Conservation (phyloP, 2,113 vertebrate species). For the Emydocephalus ijimae region DNA sequence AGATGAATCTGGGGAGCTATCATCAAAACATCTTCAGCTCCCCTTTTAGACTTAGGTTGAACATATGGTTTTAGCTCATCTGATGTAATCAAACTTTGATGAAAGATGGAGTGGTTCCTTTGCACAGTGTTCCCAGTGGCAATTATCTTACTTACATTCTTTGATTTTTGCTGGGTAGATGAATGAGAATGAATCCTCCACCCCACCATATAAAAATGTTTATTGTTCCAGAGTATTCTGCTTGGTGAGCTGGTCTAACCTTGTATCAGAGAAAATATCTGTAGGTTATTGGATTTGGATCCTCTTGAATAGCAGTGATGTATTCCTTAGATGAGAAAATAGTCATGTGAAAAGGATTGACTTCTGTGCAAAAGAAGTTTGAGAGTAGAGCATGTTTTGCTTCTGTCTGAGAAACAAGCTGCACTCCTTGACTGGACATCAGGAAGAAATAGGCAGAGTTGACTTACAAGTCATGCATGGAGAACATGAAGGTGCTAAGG, state of each 20-base stretch:
- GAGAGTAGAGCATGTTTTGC: not conserved
- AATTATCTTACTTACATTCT: not conserved
- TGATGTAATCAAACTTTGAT: not conserved
- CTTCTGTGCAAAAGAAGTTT: not conserved
- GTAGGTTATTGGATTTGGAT: not conserved
- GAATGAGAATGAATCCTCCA: not conserved
- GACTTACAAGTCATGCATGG: rapidly evolving
- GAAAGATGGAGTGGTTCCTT: not conserved
- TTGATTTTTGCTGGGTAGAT: not conserved
- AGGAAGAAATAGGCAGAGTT: not conserved
- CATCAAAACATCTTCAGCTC: not conserved
- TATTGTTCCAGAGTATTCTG: not conserved
- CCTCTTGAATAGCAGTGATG: not conserved
- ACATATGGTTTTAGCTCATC: not conserved
- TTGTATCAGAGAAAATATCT: not conserved
- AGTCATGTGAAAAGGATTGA: not conserved
- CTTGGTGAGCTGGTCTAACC: not conserved
- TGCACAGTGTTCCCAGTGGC: not conserved
- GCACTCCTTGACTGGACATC: not conserved
- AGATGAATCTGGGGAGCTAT: not conserved
- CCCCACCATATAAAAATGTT: not conserved
- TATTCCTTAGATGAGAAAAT: not conserved
- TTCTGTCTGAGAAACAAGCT: not conserved
- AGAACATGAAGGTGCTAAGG: not conserved
- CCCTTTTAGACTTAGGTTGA: not conserved